Conservation (phyloP, 2,113 vertebrate genomes). For the Dasyprocta punctata region DNA sequence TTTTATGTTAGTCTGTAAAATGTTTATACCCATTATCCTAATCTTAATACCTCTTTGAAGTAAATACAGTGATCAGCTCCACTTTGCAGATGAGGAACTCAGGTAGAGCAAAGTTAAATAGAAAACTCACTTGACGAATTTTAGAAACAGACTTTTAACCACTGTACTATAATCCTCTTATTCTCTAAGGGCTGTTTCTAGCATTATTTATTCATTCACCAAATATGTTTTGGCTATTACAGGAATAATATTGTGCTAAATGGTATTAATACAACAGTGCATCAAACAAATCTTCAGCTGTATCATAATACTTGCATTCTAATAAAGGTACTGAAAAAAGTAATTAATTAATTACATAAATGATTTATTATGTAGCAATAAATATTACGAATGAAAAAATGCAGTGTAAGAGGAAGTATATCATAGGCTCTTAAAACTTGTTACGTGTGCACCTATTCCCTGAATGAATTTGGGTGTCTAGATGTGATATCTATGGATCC, state of each 20-base stretch:
- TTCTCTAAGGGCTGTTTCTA: neutral
- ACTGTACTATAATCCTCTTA: neutral
- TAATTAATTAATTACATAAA: constrained; percentile 17
- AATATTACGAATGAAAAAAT: neutral
- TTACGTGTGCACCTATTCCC: neutral
- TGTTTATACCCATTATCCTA: neutral
- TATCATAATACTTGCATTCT: neutral
- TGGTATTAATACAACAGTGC: neutral
- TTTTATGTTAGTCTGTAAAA: neutral
- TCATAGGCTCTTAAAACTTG: neutral
- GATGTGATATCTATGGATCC: neutral
- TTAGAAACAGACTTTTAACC: neutral
- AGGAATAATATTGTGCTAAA: neutral
- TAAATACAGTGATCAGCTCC: neutral
- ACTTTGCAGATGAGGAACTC: constrained; percentile 28
- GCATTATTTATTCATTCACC: constrained; percentile 26
- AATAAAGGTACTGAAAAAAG: neutral
- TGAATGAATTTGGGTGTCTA: neutral
- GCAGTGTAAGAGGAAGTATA: neutral
- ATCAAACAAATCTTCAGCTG: neutral
- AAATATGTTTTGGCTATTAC: neutral
- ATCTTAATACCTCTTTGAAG: constrained; percentile 7
- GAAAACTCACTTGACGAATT: neutral
- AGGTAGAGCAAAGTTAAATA: constrained; percentile 27
- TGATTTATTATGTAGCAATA: neutral